These are phyloP conservation scores for Agrotis exclamationis DNA, from an alignment of 2,888 invertebrate species.

Conservation along the genomic window DNA sequence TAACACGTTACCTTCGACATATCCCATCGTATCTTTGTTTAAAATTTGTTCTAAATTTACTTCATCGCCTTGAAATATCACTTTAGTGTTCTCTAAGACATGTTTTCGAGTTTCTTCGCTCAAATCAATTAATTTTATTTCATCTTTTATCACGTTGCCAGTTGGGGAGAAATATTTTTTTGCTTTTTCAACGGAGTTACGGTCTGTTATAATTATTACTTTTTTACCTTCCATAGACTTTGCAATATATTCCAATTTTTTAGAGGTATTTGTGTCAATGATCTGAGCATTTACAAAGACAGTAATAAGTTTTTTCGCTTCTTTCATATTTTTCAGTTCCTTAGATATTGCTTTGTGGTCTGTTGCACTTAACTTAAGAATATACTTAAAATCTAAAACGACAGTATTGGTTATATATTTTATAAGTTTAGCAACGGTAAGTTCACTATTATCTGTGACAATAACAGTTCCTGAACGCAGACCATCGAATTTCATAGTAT, in stretches of 20 bases:
- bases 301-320: slow-evolving; percentile 10
- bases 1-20: slow-evolving; percentile 27
- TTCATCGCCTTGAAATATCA: slow-evolving; percentile 47
- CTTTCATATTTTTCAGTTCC: slow-evolving; percentile 13
- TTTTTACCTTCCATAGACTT: slow-evolving; percentile 15
- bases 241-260: slow-evolving; percentile 19
- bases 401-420: slow-evolving; percentile 11
- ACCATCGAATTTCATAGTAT: slow-evolving; percentile 16
- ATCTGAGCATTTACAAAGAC: slow-evolving; percentile 11
- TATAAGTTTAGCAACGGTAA: slow-evolving; percentile 25
- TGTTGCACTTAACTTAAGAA: slow-evolving; percentile 10
- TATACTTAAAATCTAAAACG: slow-evolving; percentile 27
- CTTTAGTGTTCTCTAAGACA: slow-evolving; percentile 17
- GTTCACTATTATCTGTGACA: slow-evolving; percentile 19
- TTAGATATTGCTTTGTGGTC: background rate
- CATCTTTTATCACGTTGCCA: background rate
- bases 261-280: background rate
- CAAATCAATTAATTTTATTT: slow-evolving; percentile 29
- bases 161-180: slow-evolving; percentile 24
- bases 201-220: slow-evolving; percentile 11
- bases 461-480: slow-evolving; percentile 21
- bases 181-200: slow-evolving; percentile 10
- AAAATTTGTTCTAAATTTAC: slow-evolving; percentile 27
- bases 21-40: background rate
- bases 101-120: slow-evolving; percentile 21